Evolutionary conservation across 2,888 invertebrate species (phyloP).

Genomic region (Odontomyia ornata): DNA sequence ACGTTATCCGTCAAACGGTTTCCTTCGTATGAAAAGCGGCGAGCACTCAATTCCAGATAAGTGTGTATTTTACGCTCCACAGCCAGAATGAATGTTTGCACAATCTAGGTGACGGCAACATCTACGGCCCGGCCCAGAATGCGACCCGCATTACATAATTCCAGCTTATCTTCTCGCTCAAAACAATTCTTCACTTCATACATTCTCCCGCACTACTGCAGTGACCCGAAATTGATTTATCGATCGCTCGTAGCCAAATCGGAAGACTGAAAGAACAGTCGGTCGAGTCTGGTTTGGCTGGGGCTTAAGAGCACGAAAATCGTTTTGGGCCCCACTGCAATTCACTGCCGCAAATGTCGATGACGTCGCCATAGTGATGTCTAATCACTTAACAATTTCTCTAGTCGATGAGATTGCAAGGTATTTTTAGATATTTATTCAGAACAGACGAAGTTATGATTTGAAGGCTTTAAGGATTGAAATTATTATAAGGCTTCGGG

Average conservation of each 20-base stretch:
- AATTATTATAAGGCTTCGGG: no score
- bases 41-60: not conserved
- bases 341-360: not conserved
- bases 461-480: not conserved
- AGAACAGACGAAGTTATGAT: not conserved
- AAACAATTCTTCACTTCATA: not conserved
- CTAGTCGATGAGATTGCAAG: not conserved
- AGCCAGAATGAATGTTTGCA: not conserved
- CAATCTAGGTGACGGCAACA: not conserved
- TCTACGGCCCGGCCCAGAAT: not conserved
- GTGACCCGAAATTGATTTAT: slow-evolving; percentile 35
- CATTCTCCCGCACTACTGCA: slow-evolving; percentile 11
- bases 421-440: slow-evolving; percentile 31
- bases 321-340: not conserved
- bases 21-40: slow-evolving; percentile 2
- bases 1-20: slow-evolving; percentile 18
- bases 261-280: not conserved
- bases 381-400: slow-evolving; percentile 1
- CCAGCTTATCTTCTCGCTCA: not conserved
- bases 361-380: slow-evolving; percentile 40
- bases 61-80: not conserved
- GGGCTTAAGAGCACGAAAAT: slow-evolving; percentile 15
- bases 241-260: not conserved
- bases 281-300: not conserved
- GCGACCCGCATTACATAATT: slow-evolving; percentile 14